Base-by-base conservation (phyloP, 2,888 invertebrate genomes). In the Cheilosia vernalis region DNA sequence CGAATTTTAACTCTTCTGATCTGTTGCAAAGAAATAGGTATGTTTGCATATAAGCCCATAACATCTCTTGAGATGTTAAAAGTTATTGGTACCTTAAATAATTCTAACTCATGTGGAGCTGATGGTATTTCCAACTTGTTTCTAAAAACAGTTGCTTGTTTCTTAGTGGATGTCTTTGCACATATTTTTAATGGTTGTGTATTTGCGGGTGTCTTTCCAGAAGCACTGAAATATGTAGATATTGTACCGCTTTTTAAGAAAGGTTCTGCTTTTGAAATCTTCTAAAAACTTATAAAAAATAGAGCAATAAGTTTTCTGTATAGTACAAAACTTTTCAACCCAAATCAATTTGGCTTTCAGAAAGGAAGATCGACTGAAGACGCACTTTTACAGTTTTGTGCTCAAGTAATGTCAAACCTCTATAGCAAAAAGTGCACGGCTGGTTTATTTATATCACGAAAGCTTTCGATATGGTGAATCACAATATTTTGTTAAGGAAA, bases 51-150 rank as follows among this genome's bases (percentile, higher is more conserved):
- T 47, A 4, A 47, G 17, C 27, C 44, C 6, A 63, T 64, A 49
- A 51, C 37, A 33, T 13, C 30, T 3, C 21, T 64, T 10, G 30
- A 49, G 49, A 19, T 63, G 0, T 40, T 66, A 40, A 51, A 53
- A 37, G 53, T 66, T 42, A 40, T 40, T 27, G 53, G 42, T 6
- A 42, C 42, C 13, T 66, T 24, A 66, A 24, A 10, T 53, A 10
- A 40, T 10, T 53, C 51, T 6, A 51, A 63, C n/a, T 63, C 64
- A 1, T 66, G 66, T 53, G 66, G 53, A 24, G 53, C 53, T 40
- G 53, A 66, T 55, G 66, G 53, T 37, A 42, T 66, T 10, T 42
- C 42, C 1, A 55, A 27, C 27, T 55, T n/a, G 17, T 21, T 27
- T 9, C 42, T 67, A 27, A 42, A 67, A 42, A 9, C 17, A 55